Evolutionary conservation across 2,797 vertebrate species (phyloP).

Genomic region (Meriones psammophilus): DNA sequence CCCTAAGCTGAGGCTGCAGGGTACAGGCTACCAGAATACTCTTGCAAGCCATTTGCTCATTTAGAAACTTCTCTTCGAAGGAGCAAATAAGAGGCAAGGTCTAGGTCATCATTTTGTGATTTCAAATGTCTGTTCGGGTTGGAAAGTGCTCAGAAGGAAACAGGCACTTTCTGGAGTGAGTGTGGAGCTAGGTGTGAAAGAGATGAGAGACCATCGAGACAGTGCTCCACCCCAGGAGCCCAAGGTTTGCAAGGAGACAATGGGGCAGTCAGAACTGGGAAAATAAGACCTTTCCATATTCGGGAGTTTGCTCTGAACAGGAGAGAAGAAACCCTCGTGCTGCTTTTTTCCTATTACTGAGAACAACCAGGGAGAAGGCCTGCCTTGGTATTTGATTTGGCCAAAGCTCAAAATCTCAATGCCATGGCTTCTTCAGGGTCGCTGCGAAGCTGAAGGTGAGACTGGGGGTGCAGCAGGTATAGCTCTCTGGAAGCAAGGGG

Average conservation of each 20-base stretch:
- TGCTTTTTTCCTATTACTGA: background rate
- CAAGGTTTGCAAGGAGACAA: background rate
- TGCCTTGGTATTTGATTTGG: background rate
- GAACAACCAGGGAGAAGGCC: background rate
- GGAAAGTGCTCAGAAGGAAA: slow-evolving; percentile 28
- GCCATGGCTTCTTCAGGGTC: background rate
- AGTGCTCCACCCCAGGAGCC: background rate
- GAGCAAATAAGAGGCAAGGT: background rate
- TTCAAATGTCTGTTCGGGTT: slow-evolving; percentile 30
- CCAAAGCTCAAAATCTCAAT: slow-evolving; percentile 25
- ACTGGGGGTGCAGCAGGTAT: too few relatives aligned
- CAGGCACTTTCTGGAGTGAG: background rate
- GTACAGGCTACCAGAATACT: background rate
- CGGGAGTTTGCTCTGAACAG: background rate
- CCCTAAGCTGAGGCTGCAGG: background rate
- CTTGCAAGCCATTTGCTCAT: slow-evolving; percentile 13
- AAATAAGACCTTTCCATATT: background rate
- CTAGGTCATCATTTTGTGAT: background rate
- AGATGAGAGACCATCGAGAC: background rate
- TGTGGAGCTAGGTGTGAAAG: background rate
- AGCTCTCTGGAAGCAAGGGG: background rate
- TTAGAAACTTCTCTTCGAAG: background rate
- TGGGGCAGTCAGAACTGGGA: background rate
- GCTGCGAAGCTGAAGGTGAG: background rate
- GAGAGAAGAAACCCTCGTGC: background rate